Evolutionary conservation across 1,140 invertebrate genomes (phyloP), one percentile per base, ranked within the genome.

Genomic region (Calliopsis andreniformis): DNA sequence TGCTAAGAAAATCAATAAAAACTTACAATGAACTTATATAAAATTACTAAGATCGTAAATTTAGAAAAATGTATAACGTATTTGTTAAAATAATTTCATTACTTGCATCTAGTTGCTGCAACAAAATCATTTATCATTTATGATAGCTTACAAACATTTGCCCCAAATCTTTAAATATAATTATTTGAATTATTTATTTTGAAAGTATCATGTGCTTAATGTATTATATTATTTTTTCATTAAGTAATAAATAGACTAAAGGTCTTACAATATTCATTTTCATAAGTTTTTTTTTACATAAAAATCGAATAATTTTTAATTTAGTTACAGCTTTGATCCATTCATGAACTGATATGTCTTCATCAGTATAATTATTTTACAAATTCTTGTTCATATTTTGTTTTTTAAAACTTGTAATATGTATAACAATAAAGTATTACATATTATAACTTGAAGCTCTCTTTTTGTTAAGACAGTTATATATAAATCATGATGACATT

Each of bases 281-380:
- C 0, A 23, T 12, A 43, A 55, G 12, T 71, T 62, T 62, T 23
- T 14, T 16, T 63, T 43, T n/a, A 64, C 39, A 43, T n/a, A 53
- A 42, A 64, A 64, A 62, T 59, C 49, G 56, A 43, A 55, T n/a
- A 16, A 8, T 43, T 18, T 23, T 23, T 47, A 18, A 39, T 45
- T 51, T 62, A n/a, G n/a, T n/a, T 72, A 72, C 32, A 72, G 28
- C 64, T 72, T 53, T 64, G 51, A 62, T 42, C 61, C 51, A 23
- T 39, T 53, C 35, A 45, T 8, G 30, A 73, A 73, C 49, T 73
- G 71, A 73, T 73, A 72, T 69, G 58, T 83, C 66, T 76, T 71
- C 47, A 80, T 53, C 35, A 68, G 49, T 69, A 56, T 63, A 68
- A 35, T 68, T 84, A 84, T 78, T 69, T 80, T 80, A 80, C 30